Evolutionary conservation across 1,140 invertebrate genomes (phyloP), one percentile per base, ranked within the genome.

Genomic region (Drosophila neocordata): DNA sequence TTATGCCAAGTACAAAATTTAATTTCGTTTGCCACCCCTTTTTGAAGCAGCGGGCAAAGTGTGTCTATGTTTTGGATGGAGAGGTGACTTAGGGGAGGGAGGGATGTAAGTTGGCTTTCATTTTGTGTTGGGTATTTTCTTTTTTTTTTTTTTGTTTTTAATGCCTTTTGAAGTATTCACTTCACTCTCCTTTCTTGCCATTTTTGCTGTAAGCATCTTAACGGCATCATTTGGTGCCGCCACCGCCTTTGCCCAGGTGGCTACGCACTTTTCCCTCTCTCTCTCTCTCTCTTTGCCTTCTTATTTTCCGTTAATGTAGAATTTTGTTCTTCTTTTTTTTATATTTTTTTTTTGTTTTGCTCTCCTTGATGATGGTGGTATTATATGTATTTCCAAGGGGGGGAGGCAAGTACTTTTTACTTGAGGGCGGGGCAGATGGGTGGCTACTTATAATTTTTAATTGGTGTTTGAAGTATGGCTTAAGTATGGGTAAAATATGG

Each of bases 1-100:
- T 88, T 88, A 88, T 88, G 83, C 79, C 83, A 88, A 88, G 82
- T 85, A 85, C 82, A 88, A 88, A 88, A 88, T 88, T 88, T 88
- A 88, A 88, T 88, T 88, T 87, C 83, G 79, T 82, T 82, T 77
- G 67, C 83, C 83, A 88, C 83, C 83, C 83, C 73, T 88, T 88
- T 75, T 71, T 65, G 8, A 48, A 63, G 63, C 59, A 24, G 44
- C 48, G 24, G 64, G 55, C 7, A 18, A 18, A 9, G 15, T 48
- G 41, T 41, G 13, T 41, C 4, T 41, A 7, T 8, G 38, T 15
- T n/a, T n/a, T n/a, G n/a, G n/a, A n/a, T n/a, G n/a, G n/a, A n/a
- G n/a, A n/a, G n/a, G n/a, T n/a, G n/a, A n/a, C n/a, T n/a, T n/a
- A 0, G 22, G 0, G 22, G 27, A 31, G 27, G 5, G 27, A 7